A percentile compares a stretch with the other conserved stretches of the same genome.
Conservation (phyloP, 1,140 invertebrate genomes). For the Calephelis nemesis region DNA sequence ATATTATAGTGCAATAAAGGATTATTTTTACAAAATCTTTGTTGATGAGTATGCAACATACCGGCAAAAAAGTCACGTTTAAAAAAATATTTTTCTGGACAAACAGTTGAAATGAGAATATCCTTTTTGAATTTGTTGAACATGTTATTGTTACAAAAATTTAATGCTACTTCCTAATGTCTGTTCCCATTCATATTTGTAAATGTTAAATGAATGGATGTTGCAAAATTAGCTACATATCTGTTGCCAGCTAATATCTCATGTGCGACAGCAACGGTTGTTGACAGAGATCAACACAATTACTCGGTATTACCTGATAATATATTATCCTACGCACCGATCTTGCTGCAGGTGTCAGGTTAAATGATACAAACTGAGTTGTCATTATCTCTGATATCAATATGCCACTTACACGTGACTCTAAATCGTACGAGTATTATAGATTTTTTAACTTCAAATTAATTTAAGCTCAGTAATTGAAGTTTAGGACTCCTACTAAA, state of each 20-base stretch:
- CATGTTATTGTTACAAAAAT: too few species aligned
- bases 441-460: too few species aligned
- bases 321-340: conserved; percentile 59
- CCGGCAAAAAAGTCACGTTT: too few species aligned
- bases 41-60: too few species aligned
- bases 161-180: conserved; percentile 46
- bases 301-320: conserved; percentile 66
- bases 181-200: conserved; percentile 61
- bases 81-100: background rate
- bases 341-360: conserved; percentile 52
- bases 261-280: conserved; percentile 52
- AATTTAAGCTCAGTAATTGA: too few species aligned
- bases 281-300: conserved; percentile 67
- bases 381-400: conserved; percentile 37
- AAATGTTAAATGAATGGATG: conserved; percentile 68
- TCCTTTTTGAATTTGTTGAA: too few species aligned
- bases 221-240: conserved; percentile 67
- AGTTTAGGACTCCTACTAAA: too few species aligned
- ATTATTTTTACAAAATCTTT: too few species aligned
- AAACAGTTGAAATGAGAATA: conserved; percentile 24
- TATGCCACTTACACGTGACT: background rate
- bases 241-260: conserved; percentile 69
- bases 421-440: background rate
- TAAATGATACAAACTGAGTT: conserved; percentile 48
- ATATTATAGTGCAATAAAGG: too few species aligned